Percentiles rank a stretch among this genome's conserved stretches.
phyloP scores from a whole-genome alignment of 2,113 vertebrate species.

The Boleophthalmus pectinirostris region DNA sequence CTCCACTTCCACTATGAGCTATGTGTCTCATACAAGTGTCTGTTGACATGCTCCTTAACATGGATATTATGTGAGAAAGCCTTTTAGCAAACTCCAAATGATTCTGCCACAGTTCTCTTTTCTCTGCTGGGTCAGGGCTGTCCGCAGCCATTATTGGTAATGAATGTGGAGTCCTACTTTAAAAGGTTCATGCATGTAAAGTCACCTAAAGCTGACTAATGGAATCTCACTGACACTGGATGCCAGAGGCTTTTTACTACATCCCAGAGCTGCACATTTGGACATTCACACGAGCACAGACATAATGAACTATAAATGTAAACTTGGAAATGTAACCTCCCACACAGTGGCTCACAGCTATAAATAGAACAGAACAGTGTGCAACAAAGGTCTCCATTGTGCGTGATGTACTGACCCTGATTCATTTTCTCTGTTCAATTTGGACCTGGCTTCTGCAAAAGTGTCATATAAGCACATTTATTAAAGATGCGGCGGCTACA shows the following conservation, averaged over 20 bases:
- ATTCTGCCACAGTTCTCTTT: conserved; percentile 76
- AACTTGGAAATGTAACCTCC: conserved; percentile 64
- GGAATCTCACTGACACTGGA: conserved; percentile 78
- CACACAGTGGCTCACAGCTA: conserved; percentile 53
- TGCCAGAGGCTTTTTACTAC: conserved; percentile 69
- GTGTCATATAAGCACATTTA: conserved; percentile 13
- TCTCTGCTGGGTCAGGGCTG: conserved; percentile 78
- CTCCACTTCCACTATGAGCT: conserved; percentile 67
- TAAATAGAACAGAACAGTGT: conserved; percentile 53
- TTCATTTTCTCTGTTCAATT: conserved; percentile 24
- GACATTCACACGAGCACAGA: conserved; percentile 63
- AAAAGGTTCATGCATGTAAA: conserved; percentile 81
- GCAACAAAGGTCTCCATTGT: conserved; percentile 18
- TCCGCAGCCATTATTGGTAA: conserved; percentile 82
- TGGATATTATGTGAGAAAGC: conserved; percentile 81
- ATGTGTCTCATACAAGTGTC: conserved; percentile 80
- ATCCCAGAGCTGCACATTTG: conserved; percentile 67
- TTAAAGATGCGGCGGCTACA: conserved; percentile 33
- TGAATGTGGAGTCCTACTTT: conserved; percentile 84
- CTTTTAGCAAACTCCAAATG: conserved; percentile 82
- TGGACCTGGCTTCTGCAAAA: conserved; percentile 25
- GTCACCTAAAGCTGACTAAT: conserved; percentile 83
- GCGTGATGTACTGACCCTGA: conserved; percentile 25
- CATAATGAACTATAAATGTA: conserved; percentile 75
- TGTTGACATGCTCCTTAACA: conserved; percentile 87